phyloP scores from a whole-genome alignment of 2,797 vertebrate genomes.

The Halcyon leucocephala region DNA sequence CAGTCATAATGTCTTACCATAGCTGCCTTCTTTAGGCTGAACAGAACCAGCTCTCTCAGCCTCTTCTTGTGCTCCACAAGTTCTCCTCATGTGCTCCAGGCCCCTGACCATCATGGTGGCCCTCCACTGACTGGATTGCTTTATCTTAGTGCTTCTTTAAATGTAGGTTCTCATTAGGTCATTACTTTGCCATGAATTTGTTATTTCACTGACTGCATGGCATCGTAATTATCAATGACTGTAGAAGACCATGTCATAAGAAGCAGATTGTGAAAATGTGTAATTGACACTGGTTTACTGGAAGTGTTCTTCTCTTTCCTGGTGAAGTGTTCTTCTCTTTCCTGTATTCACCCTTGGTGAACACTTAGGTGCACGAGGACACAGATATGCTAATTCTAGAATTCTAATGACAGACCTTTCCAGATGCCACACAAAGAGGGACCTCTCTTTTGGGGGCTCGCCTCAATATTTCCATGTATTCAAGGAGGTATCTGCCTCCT shows the following conservation, averaged over 20 bases:
- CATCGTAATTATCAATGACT: neutral
- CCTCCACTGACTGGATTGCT: neutral
- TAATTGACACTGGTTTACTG: neutral
- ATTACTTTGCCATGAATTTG: neutral
- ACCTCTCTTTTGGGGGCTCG: neutral
- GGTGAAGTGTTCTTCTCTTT: neutral
- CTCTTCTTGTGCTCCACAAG: too few relatives aligned
- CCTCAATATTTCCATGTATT: neutral
- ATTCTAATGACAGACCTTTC: neutral
- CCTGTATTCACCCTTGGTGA: neutral
- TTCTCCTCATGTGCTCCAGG: neutral
- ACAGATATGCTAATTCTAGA: neutral
- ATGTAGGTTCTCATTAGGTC: neutral
- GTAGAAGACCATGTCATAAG: neutral
- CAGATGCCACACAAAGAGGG: neutral
- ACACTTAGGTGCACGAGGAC: fast-evolving
- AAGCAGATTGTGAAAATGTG: neutral
- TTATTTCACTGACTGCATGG: neutral
- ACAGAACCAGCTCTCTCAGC: neutral
- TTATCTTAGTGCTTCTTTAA: neutral
- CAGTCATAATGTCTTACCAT: neutral
- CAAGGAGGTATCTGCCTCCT: neutral
- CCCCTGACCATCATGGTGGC: neutral
- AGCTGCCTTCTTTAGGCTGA: neutral
- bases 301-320: neutral